phyloP scores from a whole-genome alignment of 1,140 invertebrate species.

The Drosophila varians region DNA sequence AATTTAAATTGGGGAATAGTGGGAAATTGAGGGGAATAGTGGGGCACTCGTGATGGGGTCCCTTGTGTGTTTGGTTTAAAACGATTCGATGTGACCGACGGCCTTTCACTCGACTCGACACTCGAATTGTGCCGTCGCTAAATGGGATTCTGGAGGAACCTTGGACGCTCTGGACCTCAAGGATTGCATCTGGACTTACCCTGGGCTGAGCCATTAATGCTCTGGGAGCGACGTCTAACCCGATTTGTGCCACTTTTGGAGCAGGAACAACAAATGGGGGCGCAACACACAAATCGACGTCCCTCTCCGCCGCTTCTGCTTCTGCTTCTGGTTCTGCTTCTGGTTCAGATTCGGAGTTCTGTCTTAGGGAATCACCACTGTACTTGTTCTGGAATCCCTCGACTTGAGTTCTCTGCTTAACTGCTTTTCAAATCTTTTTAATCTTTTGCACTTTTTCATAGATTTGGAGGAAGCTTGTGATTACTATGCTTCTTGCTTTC shows the following conservation, averaged over 20 bases:
- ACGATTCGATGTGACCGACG: too few relatives aligned
- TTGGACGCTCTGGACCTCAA: background rate
- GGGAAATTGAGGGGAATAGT: too few relatives aligned
- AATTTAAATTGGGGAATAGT: constrained; percentile 13
- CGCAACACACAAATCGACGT: constrained; percentile 64
- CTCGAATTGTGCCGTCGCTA: constrained; percentile 15
- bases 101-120: too few relatives aligned
- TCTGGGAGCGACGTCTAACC: constrained; percentile 84
- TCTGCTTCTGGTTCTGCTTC: constrained; percentile 16
- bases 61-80: too few relatives aligned
- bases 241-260: constrained; percentile 84
- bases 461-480: constrained; percentile 54
- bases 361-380: constrained; percentile 21
- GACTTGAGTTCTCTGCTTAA: too few relatives aligned
- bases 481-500: constrained; percentile 32
- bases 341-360: too few relatives aligned
- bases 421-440: constrained; percentile 14
- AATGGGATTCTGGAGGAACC: background rate
- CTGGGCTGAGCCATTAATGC: constrained; percentile 84
- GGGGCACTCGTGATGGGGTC: too few relatives aligned
- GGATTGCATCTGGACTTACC: constrained; percentile 78
- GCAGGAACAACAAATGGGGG: constrained; percentile 67
- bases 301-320: constrained; percentile 21
- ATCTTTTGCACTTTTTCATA: constrained; percentile 55
- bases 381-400: constrained; percentile 37